These are phyloP conservation scores for Corvus moneduloides DNA, from an alignment of 2,113 vertebrate species.

Conservation along the genomic window DNA sequence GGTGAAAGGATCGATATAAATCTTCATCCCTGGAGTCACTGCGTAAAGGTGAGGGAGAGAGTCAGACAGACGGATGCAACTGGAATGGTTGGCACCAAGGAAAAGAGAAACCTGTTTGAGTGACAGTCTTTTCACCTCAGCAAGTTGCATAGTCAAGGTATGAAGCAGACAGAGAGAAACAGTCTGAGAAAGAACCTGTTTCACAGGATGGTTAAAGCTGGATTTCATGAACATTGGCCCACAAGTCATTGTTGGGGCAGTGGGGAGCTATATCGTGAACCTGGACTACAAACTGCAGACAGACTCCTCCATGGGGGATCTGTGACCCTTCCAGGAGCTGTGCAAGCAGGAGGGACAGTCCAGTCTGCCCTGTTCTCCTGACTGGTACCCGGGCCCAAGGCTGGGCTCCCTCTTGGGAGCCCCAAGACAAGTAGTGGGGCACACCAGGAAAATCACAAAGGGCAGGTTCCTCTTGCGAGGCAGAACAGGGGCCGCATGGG, in stretches of 20 bases:
- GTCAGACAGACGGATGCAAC: slow-evolving; percentile 29
- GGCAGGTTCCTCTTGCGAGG: neutral
- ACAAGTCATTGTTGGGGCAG: neutral
- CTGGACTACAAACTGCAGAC: neutral
- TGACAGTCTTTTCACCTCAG: neutral
- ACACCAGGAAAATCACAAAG: neutral
- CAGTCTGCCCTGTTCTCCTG: neutral
- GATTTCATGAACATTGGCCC: neutral
- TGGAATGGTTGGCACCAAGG: neutral
- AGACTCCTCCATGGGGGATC: neutral
- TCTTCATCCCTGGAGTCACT: slow-evolving; percentile 99
- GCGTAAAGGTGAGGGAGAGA: slow-evolving; percentile 7
- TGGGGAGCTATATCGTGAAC: fast-evolving
- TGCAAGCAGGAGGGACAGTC: neutral
- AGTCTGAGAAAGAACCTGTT: neutral
- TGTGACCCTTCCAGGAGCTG: neutral
- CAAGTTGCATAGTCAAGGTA: neutral
- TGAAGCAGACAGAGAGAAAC: neutral
- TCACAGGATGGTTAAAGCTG: neutral
- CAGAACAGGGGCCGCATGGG: neutral
- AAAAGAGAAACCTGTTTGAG: neutral
- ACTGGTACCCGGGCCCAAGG: neutral
- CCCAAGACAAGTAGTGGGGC: neutral
- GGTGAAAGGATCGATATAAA: slow-evolving; percentile 97
- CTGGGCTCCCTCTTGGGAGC: neutral